Evolutionary conservation across 2,888 invertebrate species (phyloP).

Genomic region (Agapostemon virescens): DNA sequence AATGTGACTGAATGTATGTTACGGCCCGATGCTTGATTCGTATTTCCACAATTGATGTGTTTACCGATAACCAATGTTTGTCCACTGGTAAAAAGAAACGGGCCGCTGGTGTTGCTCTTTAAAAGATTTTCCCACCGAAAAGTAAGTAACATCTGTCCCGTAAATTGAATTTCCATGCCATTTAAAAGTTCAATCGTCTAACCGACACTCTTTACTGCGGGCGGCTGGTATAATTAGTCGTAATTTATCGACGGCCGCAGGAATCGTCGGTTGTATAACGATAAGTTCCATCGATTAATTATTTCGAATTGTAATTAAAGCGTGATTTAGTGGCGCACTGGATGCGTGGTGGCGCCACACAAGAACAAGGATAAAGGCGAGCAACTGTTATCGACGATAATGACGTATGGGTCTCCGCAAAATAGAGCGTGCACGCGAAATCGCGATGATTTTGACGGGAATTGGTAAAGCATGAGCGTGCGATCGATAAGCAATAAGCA

Average conservation of each 20-base stretch:
- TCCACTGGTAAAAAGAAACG: background rate
- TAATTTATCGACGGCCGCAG: slow-evolving; percentile 21
- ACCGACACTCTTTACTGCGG: background rate
- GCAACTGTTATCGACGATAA: slow-evolving; percentile 67
- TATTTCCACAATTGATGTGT: too few species aligned
- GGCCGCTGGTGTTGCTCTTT: background rate
- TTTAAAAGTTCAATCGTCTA: background rate
- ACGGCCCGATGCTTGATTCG: too few species aligned
- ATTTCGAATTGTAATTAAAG: slow-evolving; percentile 40
- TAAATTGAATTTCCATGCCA: background rate
- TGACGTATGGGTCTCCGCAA: slow-evolving; percentile 59
- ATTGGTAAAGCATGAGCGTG: slow-evolving; percentile 60
- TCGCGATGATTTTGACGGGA: slow-evolving; percentile 63
- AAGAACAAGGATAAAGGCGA: slow-evolving; percentile 59
- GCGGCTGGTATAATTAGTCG: background rate
- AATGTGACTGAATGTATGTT: too few species aligned
- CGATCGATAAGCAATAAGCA: slow-evolving; percentile 74
- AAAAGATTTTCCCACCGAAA: background rate
- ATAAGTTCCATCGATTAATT: slow-evolving; percentile 37
- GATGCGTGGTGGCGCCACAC: slow-evolving; percentile 1
- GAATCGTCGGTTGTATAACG: slow-evolving; percentile 21
- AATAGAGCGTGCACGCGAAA: slow-evolving; percentile 62
- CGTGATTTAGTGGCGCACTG: slow-evolving; percentile 44
- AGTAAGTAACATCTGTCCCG: background rate
- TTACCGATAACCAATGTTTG: background rate